Base-by-base conservation (phyloP, 2,797 vertebrate species). In the Crax fasciolata region DNA sequence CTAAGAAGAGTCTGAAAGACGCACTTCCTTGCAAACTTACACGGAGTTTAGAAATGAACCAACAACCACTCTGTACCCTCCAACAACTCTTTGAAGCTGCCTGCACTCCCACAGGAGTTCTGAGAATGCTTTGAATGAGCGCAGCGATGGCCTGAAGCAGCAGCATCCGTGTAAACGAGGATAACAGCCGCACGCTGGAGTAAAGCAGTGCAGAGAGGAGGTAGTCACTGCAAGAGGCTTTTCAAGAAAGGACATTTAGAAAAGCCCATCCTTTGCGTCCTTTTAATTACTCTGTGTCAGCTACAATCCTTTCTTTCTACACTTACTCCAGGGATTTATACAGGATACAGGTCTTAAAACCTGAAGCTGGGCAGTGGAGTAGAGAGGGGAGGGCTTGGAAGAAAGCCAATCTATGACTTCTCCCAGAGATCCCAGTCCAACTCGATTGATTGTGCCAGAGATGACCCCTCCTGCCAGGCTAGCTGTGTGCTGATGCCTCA, bases 1-100 rank as follows among this genome's bases (percentile, higher is more conserved):
- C 70, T 41, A 35, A 77, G 84, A 84, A 81, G 74, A 67, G 74
- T 62, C 84, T 91, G 59, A 84, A 94, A 84, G 83, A 94, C 51
- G 30, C 57, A 57, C 48, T 90, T 96, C 67, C 58, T 91, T 68
- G 55, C 63, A 96, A 59, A 54, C 21, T 62, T 49, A 41, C 27
- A 85, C 13, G 1, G 80, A 81, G 62, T 63, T 90, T 54, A 82
- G 75, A 93, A 91, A 79, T 17, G 30, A 96, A 75, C 48, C 7
- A 3, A 88, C 39, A 62, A 52, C 27, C 39, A 25, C 19, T 35
- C 62, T 62, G 16, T 58, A 82, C 81, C 35, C 63, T 88, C 84
- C 61, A 87, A 93, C 62, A 18, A 38, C 30, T 63, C 49, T 12
- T 43, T 23, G 25, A 75, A 72, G 71, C 55, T 77, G 43, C 4